Evolutionary conservation across 2,113 vertebrate genomes (phyloP).

Genomic region (Rhea americana): DNA sequence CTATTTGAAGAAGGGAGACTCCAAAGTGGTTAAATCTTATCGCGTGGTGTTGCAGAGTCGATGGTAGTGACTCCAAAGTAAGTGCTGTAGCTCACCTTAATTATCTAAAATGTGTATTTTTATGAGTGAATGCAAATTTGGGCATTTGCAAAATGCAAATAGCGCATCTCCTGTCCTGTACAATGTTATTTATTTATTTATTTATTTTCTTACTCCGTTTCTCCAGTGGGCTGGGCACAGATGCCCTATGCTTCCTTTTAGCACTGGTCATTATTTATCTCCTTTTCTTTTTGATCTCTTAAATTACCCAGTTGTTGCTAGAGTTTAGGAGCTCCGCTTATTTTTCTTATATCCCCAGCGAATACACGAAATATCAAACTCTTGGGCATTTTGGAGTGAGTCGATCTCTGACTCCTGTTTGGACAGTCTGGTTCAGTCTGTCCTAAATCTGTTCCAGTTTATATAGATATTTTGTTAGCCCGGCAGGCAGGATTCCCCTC

Average conservation of each 20-base stretch:
- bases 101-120: rapidly evolving
- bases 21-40: neutral
- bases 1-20: neutral
- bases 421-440: neutral
- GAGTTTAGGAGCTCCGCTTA: neutral
- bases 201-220: neutral
- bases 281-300: neutral
- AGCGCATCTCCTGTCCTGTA: rapidly evolving
- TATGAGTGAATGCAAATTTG: rapidly evolving
- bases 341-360: neutral
- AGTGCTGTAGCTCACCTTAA: rapidly evolving
- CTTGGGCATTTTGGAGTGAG: rapidly evolving
- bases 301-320: neutral
- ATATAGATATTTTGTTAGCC: constrained; percentile 30
- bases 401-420: neutral
- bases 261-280: neutral
- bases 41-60: neutral
- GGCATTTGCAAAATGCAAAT: neutral
- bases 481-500: neutral
- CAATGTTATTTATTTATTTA: no score
- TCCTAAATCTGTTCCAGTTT: constrained; percentile 31
- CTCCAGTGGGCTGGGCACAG: neutral
- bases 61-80: neutral
- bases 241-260: neutral
- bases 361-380: neutral